These are phyloP conservation scores for Limnephilus lunatus DNA, from an alignment of 2,888 invertebrate species.

Conservation along the genomic window DNA sequence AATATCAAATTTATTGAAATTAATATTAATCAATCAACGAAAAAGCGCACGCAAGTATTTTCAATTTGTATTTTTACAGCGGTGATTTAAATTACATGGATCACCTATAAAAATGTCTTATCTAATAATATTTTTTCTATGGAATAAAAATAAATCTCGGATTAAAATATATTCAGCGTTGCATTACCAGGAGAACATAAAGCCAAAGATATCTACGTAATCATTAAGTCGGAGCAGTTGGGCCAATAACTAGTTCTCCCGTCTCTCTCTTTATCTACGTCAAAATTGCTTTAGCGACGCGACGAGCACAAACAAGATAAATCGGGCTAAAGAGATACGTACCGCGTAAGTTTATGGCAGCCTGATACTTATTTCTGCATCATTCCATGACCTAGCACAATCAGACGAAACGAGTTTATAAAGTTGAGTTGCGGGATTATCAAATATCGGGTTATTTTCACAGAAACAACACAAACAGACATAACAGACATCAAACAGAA, in stretches of 20 bases:
- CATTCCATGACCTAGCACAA: slow-evolving; percentile 63
- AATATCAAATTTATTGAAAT: not conserved
- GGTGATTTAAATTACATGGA: not conserved
- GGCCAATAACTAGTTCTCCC: not conserved
- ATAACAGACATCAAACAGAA: too few species aligned
- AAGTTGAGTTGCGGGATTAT: too few species aligned
- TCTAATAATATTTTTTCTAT: too few species aligned
- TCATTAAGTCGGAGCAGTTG: not conserved
- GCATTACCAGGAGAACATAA: slow-evolving; percentile 30
- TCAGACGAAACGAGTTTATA: not conserved
- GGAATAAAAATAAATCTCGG: slow-evolving; percentile 34
- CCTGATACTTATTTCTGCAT: slow-evolving; percentile 61
- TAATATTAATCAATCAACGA: not conserved
- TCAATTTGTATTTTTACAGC: not conserved
- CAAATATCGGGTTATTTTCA: too few species aligned
- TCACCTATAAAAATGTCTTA: not conserved
- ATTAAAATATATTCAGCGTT: slow-evolving; percentile 42
- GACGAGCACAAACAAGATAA: not conserved
- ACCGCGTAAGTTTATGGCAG: slow-evolving; percentile 45
- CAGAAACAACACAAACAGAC: too few species aligned
- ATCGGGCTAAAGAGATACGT: not conserved
- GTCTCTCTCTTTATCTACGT: slow-evolving; percentile 11
- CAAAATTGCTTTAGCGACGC: slow-evolving; percentile 13
- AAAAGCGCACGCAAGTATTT: not conserved
- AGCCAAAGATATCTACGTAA: not conserved